phyloP scores from a whole-genome alignment of 2,113 vertebrate genomes.

The Seriola aureovittata region DNA sequence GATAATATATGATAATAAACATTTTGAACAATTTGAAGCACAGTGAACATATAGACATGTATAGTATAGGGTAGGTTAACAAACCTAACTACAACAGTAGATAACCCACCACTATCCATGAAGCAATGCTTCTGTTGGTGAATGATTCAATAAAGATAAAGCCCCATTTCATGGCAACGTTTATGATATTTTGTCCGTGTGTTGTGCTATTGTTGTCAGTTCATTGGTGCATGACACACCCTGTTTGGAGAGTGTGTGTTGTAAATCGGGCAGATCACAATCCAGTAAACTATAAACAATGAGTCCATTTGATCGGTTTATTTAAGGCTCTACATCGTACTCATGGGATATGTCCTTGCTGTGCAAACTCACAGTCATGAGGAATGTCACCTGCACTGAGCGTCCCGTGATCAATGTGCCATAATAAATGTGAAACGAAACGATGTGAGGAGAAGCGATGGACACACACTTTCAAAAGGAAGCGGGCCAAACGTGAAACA shows the following conservation, averaged over 20 bases:
- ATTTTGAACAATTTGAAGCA: too few species aligned
- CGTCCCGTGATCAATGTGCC: constrained; percentile 20
- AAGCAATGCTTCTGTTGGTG: too few species aligned
- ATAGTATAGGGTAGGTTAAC: too few species aligned
- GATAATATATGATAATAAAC: too few species aligned
- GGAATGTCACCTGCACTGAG: constrained; percentile 36
- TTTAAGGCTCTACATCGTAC: background rate
- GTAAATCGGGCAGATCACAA: background rate
- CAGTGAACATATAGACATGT: too few species aligned
- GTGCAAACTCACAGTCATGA: constrained; percentile 14
- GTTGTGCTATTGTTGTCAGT: background rate
- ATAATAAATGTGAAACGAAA: constrained; percentile 12
- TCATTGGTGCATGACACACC: background rate
- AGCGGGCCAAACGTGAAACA: background rate
- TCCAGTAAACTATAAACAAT: background rate
- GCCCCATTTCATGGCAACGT: background rate
- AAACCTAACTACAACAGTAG: too few species aligned
- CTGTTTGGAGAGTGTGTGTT: background rate
- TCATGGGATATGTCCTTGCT: background rate
- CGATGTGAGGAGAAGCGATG: background rate
- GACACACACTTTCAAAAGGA: background rate
- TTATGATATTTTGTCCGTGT: background rate
- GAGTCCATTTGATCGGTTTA: background rate
- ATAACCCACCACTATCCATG: too few species aligned
- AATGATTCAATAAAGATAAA: background rate